Evolutionary conservation across 2,797 vertebrate genomes (phyloP).

Genomic region (Brachyrhaphis roseni): DNA sequence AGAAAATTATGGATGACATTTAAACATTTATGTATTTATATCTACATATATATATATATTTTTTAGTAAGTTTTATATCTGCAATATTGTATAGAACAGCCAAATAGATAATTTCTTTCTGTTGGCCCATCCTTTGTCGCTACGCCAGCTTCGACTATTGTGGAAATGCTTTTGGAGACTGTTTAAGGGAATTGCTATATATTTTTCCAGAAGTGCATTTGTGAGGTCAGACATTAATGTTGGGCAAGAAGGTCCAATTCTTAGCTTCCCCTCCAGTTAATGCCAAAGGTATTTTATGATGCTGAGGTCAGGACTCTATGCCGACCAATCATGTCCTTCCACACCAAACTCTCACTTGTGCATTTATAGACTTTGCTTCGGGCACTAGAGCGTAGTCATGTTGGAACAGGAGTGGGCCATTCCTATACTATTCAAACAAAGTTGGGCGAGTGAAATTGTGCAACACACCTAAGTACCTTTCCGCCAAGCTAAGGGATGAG

Average conservation of each 20-base stretch:
- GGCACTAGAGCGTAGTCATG: background rate
- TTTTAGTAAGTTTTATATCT: background rate
- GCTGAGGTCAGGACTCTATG: background rate
- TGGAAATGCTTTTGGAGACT: background rate
- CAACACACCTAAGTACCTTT: background rate
- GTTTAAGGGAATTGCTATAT: background rate
- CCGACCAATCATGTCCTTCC: background rate
- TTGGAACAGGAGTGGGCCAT: background rate
- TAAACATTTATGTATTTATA: background rate
- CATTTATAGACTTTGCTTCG: background rate
- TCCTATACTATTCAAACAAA: background rate
- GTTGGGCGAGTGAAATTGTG: background rate
- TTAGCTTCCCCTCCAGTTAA: background rate
- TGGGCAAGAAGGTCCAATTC: background rate
- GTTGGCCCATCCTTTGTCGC: background rate
- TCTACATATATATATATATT: background rate
- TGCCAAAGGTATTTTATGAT: background rate
- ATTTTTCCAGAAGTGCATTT: background rate
- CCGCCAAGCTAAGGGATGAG: background rate
- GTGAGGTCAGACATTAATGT: background rate
- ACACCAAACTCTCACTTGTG: background rate
- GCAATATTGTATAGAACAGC: background rate
- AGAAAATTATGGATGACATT: background rate
- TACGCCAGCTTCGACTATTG: background rate
- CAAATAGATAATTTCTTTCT: background rate